Percentiles rank a stretch among this genome's conserved stretches.
These are phyloP conservation scores for Megalonaias nervosa DNA, from an alignment of 1,140 invertebrate species.

Conservation along the genomic window DNA sequence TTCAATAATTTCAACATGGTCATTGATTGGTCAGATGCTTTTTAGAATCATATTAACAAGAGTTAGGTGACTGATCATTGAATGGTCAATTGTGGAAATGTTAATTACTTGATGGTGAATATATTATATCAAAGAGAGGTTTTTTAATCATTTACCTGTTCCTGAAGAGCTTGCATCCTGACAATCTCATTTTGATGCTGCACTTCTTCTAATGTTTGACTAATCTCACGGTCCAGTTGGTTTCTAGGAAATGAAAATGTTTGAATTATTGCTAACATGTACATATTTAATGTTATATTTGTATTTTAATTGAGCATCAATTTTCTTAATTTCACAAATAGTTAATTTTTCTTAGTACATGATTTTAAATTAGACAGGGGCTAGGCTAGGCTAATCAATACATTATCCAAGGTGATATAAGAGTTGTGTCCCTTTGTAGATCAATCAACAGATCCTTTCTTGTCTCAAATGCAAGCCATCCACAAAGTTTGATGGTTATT, in stretches of 20 bases:
- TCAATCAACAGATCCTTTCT: too few species aligned
- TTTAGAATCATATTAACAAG: neutral
- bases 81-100: neutral
- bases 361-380: neutral
- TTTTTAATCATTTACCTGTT: conserved; percentile 41
- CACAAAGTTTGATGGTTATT: too few species aligned
- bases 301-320: neutral
- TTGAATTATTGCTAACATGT: neutral
- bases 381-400: neutral
- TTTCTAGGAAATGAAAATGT: conserved; percentile 41
- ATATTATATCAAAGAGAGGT: neutral
- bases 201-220: conserved; percentile 59
- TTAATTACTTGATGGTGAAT: neutral
- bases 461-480: too few species aligned
- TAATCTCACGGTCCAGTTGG: conserved; percentile 59
- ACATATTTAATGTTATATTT: neutral
- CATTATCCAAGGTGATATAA: neutral
- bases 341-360: neutral
- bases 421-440: neutral
- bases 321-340: neutral
- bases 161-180: conserved; percentile 50
- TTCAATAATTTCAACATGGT: neutral
- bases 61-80: neutral
- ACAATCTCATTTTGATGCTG: conserved; percentile 52
- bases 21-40: neutral